Evolutionary conservation across 1,140 invertebrate species (phyloP).

Genomic region (Hyles vespertilio): DNA sequence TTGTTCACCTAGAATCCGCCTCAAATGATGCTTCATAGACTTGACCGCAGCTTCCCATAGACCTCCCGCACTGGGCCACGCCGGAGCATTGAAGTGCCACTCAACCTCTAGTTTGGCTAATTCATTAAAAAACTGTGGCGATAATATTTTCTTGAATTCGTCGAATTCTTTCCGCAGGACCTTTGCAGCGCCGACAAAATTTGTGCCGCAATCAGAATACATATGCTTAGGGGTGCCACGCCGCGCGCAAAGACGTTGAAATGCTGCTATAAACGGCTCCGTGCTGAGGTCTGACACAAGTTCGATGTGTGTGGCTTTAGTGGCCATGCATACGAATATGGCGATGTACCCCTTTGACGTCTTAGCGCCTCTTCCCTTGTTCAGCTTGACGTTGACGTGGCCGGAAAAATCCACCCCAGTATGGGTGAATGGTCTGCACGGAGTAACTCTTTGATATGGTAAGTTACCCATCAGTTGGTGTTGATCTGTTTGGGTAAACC

Average conservation of each 20-base stretch:
- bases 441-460: no score
- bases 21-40: background rate
- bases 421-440: background rate
- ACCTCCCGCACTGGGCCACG: background rate
- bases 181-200: conserved; percentile 2
- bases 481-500: no score
- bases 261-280: background rate
- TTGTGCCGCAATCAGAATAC: conserved; percentile 1
- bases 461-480: no score
- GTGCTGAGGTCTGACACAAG: background rate
- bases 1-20: background rate
- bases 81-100: conserved; percentile 5
- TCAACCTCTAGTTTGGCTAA: background rate
- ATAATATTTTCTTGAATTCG: conserved; percentile 5
- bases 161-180: conserved; percentile 1
- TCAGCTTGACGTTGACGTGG: background rate
- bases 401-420: background rate
- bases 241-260: background rate
- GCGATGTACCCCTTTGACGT: background rate
- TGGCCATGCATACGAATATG: background rate
- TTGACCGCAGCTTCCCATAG: background rate
- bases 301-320: background rate
- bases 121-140: conserved; percentile 8
- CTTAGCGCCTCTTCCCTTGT: background rate
- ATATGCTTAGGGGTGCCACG: background rate